Base-by-base conservation (phyloP, 2,113 vertebrate genomes). In the Istiophorus platypterus region DNA sequence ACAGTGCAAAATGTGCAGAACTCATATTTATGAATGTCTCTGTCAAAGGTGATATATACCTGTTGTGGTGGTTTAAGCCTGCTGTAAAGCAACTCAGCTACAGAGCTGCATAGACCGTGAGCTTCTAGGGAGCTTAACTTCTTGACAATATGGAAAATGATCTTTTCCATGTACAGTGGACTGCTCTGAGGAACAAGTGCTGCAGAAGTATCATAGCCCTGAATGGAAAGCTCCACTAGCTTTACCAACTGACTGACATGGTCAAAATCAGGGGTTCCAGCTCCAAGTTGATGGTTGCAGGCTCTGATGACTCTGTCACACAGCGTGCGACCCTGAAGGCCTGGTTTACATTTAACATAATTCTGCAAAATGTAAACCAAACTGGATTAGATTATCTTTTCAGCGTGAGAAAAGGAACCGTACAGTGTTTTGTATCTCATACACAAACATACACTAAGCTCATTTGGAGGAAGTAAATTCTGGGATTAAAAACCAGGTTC, bases 141-240 rank as follows among this genome's bases (percentile, higher is more conserved):
- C 57, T 95, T 94, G 18, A 98, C 79, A 24, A 98, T 93, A 45
- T 98, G 96, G 81, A 96, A 97, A 5, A 98, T 83, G 22, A 99
- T 97, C 71, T 97, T 97, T 90, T 98, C 98, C 89, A 98, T 93
- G 89, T 99, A 99, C 5, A 98, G 92, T 0, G 94, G 93, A 1
- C 79, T 82, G 2, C 89, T 89, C 34, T 94, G 93, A 1, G 83
- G 64, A 4, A 85, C 42, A 0, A 90, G 72, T 1, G 89, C 87
- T 2, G 90, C 34, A 4, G 91, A 88, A 0, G 68, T 10, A 0
- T 96, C 84, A 75, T 96, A 99, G 31, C 95, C 96, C 31, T 49
- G 39, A 52, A 96, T 92, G 3, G 96, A 95, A 1, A 95, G 51
- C 69, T 96, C 94, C 2, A 96, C 96, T 71, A 98, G 91, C 2